Conservation (phyloP, 2,888 invertebrate species). For the Trachelus tabidus region DNA sequence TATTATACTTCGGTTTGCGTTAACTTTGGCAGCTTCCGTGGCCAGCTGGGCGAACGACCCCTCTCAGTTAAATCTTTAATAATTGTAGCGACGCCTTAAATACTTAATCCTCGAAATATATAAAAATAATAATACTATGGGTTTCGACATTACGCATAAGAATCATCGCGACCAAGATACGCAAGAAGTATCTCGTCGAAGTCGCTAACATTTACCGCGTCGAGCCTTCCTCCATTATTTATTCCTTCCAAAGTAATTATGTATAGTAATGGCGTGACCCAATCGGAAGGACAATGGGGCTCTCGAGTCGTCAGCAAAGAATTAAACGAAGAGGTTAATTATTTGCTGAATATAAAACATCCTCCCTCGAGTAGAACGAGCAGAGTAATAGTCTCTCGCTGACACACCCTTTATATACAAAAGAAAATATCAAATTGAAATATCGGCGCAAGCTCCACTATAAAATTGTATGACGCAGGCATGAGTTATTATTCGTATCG, state of each 20-base stretch:
- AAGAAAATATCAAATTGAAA: slow-evolving; percentile 18
- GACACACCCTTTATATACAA: slow-evolving; percentile 32
- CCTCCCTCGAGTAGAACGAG: background rate
- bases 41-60: slow-evolving; percentile 19
- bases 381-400: background rate
- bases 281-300: background rate
- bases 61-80: background rate
- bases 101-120: slow-evolving; percentile 43
- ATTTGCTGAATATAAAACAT: too few species aligned
- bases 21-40: slow-evolving; percentile 21
- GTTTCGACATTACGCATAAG: slow-evolving; percentile 21
- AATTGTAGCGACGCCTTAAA: slow-evolving; percentile 31
- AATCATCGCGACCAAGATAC: background rate
- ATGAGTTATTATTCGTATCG: background rate
- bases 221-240: background rate
- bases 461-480: background rate
- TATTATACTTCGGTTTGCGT: slow-evolving; percentile 6
- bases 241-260: background rate
- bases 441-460: slow-evolving; percentile 21
- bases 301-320: background rate
- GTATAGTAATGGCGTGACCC: background rate
- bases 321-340: background rate
- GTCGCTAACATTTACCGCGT: background rate
- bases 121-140: slow-evolving; percentile 58
- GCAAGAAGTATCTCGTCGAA: background rate